Conservation (phyloP, 2,113 vertebrate species). For the Barnardius zonarius region DNA sequence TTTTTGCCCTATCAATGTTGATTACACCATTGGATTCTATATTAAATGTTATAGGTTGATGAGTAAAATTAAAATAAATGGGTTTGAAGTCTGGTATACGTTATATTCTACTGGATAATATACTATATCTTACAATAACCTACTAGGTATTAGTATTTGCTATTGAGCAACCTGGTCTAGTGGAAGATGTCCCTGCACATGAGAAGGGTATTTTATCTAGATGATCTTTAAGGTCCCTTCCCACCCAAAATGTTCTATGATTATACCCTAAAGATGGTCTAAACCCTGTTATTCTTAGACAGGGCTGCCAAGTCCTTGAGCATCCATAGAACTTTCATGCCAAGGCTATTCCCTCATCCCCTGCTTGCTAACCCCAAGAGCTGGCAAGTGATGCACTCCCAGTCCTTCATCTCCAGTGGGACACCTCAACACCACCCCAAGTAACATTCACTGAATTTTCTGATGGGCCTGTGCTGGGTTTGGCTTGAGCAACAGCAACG, state of each 20-base stretch:
- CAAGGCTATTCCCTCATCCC: background rate
- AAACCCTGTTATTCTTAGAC: background rate
- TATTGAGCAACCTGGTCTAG: background rate
- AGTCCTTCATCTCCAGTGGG: accelerated
- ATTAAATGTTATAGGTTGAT: background rate
- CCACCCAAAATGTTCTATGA: background rate
- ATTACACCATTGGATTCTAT: background rate
- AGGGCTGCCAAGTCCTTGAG: background rate
- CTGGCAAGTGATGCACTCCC: accelerated
- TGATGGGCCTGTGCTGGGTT: background rate
- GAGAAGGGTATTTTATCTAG: background rate
- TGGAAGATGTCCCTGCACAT: background rate
- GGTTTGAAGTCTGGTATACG: accelerated
- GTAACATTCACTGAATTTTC: background rate
- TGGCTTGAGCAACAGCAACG: background rate
- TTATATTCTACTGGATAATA: background rate
- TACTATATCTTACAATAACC: background rate
- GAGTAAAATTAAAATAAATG: background rate
- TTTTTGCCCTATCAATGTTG: background rate
- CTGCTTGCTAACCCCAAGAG: background rate
- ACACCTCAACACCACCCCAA: accelerated
- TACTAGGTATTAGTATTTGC: background rate
- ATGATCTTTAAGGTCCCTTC: background rate
- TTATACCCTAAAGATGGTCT: background rate
- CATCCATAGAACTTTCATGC: background rate